Evolutionary conservation across 2,113 vertebrate genomes (phyloP), one percentile per base, ranked within the genome.

Genomic region (Gasterosteus nipponicus): DNA sequence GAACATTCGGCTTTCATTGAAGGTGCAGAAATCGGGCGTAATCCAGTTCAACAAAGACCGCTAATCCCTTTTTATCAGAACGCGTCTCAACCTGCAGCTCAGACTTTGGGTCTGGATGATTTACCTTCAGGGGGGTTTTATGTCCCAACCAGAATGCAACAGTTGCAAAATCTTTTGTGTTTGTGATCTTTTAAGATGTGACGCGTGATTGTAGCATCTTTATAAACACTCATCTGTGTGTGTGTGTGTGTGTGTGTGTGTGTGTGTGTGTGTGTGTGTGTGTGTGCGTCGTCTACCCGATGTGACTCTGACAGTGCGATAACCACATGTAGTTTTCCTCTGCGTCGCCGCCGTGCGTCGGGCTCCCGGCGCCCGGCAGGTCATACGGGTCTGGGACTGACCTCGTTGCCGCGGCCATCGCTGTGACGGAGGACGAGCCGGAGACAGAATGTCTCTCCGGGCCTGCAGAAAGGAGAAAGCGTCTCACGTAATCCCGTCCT

Each of bases 291-390:
- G 3, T 54, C 78, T 77, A 91, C 87, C 89, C 86, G 73, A 61
- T 73, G 70, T 84, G 88, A 78, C 85, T 92, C 84, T 90, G 89
- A 39, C 90, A 92, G 75, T 92, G 87, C 0, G 87, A 82, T 11
- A 93, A 12, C 91, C 90, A 92, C 77, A 92, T 64, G 65, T 93
- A 92, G 2, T 89, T 82, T 0, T 91, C 89, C 19, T 89, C 90
- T 0, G 42, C 16, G 8, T 19, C 65, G 22, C 35, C 51, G 0
- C 54, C 46, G 0, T n/a, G 18, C 10, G 73, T 70, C 76, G n/a
- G 33, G 58, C 71, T 81, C 1, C 5, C 39, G 47, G 87, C 78
- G 0, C 47, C 78, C 69, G 85, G 82, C 0, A 81, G 83, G 33
- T 89, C 78, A 2, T 85, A 89, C 0, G 87, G 86, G 5, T 85